A percentile compares a stretch with the other conserved stretches of the same genome.
phyloP scores from a whole-genome alignment of 2,888 invertebrate genomes.

The Julus scandinavius region DNA sequence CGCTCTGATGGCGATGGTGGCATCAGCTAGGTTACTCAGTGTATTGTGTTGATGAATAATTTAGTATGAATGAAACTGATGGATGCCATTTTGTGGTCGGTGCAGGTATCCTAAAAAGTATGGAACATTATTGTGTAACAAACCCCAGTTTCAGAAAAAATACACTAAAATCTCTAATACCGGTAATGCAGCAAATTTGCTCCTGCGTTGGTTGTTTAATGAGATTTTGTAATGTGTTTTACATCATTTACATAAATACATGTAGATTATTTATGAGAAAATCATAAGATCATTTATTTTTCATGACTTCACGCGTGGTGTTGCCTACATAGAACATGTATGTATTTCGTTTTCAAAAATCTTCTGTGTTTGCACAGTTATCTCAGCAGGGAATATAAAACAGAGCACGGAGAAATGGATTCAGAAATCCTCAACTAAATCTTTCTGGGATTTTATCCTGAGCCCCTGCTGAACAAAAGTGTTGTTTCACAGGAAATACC shows the following conservation, averaged over 20 bases:
- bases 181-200: background rate
- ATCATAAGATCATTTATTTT: background rate
- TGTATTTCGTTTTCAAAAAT: background rate
- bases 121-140: no score
- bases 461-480: background rate
- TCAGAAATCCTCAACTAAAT: slow-evolving; percentile 21
- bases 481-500: background rate
- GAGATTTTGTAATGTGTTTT: slow-evolving; percentile 22
- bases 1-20: no score
- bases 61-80: no score
- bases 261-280: slow-evolving; percentile 7
- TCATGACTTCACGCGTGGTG: background rate
- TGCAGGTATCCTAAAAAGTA: no score
- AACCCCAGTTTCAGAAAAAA: no score
- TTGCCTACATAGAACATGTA: background rate
- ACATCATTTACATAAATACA: background rate
- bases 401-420: background rate
- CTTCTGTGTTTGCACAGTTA: background rate
- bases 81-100: no score
- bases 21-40: no score
- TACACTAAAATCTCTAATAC: no score
- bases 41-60: no score
- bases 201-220: background rate
- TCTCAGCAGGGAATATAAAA: slow-evolving; percentile 24
- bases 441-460: slow-evolving; percentile 22